Conservation (phyloP, 1,140 invertebrate species). For the Drosophila serrata region DNA sequence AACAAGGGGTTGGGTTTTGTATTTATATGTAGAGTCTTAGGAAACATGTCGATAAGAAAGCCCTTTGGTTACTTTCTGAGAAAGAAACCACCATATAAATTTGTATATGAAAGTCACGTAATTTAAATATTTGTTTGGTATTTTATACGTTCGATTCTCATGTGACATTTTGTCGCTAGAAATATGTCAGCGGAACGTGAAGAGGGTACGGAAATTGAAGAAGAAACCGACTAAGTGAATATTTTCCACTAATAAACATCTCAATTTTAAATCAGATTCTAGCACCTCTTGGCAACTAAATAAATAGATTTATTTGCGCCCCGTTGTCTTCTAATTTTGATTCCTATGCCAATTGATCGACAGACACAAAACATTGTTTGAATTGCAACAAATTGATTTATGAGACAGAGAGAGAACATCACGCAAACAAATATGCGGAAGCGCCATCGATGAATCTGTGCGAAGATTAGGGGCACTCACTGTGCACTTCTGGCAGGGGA, state of each 20-base stretch:
- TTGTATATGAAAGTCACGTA: constrained; percentile 55
- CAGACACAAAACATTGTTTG: constrained; percentile 47
- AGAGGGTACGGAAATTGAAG: constrained; percentile 18
- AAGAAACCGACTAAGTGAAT: neutral
- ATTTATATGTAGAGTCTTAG: constrained; percentile 11
- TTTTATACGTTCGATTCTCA: constrained; percentile 24
- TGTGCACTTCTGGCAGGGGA: constrained; percentile 2
- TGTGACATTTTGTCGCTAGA: constrained; percentile 13
- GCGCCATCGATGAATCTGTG: constrained; percentile 10
- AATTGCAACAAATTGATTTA: constrained; percentile 80
- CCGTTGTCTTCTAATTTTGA: constrained; percentile 59
- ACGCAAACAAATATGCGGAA: constrained; percentile 72
- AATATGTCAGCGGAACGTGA: constrained; percentile 53
- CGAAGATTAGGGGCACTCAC: constrained; percentile 29
- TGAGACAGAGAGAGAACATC: constrained; percentile 44
- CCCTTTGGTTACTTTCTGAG: constrained; percentile 52
- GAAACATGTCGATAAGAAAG: constrained; percentile 38
- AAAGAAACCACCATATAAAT: constrained; percentile 1
- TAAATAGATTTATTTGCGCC: constrained; percentile 63
- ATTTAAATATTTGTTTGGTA: constrained; percentile 45
- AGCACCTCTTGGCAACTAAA: constrained; percentile 22
- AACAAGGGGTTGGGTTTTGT: constrained; percentile 13
- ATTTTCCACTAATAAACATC: constrained; percentile 12
- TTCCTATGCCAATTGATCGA: constrained; percentile 63
- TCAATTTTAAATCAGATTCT: constrained; percentile 23